Evolutionary conservation across 2,113 vertebrate genomes (phyloP).

Genomic region (Coryphaenoides rupestris): DNA sequence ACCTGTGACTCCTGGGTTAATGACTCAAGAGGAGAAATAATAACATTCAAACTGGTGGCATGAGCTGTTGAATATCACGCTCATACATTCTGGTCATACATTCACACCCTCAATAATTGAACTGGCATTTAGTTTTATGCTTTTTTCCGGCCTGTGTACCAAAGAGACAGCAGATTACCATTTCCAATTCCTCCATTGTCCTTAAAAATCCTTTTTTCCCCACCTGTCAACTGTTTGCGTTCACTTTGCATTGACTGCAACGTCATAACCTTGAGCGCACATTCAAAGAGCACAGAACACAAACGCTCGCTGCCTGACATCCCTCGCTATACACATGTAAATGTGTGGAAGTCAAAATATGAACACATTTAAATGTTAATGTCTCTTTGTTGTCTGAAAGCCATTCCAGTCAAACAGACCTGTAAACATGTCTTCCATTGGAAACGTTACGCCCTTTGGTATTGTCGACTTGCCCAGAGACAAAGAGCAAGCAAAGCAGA

Average conservation of each 20-base stretch:
- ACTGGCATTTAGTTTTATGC: too few species aligned
- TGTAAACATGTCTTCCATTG: too few species aligned
- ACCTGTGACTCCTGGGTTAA: neutral
- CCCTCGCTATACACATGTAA: conserved; percentile 46
- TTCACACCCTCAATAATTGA: too few species aligned
- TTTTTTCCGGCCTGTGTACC: neutral
- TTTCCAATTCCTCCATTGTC: conserved; percentile 28
- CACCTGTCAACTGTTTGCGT: neutral
- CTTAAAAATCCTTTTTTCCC: neutral
- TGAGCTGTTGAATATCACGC: neutral
- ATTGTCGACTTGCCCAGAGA: too few species aligned
- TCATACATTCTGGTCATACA: neutral
- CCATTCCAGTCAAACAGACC: neutral
- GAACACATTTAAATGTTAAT: conserved; percentile 47
- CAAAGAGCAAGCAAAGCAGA: too few species aligned
- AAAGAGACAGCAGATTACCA: conserved; percentile 15
- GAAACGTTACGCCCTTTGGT: too few species aligned
- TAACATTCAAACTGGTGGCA: neutral
- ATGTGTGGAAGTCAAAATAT: conserved; percentile 25
- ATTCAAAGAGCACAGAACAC: conserved; percentile 6
- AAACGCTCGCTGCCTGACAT: conserved; percentile 9
- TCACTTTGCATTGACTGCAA: conserved; percentile 8
- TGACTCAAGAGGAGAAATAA: neutral
- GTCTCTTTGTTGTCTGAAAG: neutral
- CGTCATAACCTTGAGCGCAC: conserved; percentile 17